Conservation (phyloP, 2,113 vertebrate genomes). For the Nerophis ophidion region DNA sequence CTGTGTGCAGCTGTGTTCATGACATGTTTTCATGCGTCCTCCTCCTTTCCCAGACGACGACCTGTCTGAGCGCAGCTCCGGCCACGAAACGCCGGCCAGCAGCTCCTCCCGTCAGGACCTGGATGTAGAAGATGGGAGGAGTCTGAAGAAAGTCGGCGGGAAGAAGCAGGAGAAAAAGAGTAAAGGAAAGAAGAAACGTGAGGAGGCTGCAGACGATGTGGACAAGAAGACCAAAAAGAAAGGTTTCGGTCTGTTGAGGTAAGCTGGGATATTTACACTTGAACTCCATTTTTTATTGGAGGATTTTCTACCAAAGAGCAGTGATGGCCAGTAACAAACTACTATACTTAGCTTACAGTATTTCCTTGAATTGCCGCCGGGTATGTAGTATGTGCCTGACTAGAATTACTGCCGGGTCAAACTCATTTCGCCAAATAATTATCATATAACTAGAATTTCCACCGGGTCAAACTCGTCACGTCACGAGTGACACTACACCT, state of each 20-base stretch:
- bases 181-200: conserved; percentile 75
- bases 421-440: no score
- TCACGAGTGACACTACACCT: no score
- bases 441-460: no score
- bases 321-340: not conserved
- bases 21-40: not conserved
- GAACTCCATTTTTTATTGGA: not conserved
- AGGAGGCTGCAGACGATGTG: not conserved
- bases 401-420: no score
- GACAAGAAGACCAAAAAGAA: conserved; percentile 84
- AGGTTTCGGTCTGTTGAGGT: conserved; percentile 87
- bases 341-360: no score
- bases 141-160: conserved; percentile 71
- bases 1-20: no score
- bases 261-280: not conserved
- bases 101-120: conserved; percentile 69
- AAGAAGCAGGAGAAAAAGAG: conserved; percentile 83
- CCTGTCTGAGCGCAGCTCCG: conserved; percentile 84
- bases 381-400: no score
- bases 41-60: conserved; percentile 73
- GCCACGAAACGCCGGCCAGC: conserved; percentile 76
- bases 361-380: no score
- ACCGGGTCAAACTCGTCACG: no score
- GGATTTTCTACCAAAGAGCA: not conserved
- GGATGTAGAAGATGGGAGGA: conserved; percentile 70